These are phyloP conservation scores for Aphelinus certus DNA, from an alignment of 1,140 invertebrate genomes.

Conservation along the genomic window DNA sequence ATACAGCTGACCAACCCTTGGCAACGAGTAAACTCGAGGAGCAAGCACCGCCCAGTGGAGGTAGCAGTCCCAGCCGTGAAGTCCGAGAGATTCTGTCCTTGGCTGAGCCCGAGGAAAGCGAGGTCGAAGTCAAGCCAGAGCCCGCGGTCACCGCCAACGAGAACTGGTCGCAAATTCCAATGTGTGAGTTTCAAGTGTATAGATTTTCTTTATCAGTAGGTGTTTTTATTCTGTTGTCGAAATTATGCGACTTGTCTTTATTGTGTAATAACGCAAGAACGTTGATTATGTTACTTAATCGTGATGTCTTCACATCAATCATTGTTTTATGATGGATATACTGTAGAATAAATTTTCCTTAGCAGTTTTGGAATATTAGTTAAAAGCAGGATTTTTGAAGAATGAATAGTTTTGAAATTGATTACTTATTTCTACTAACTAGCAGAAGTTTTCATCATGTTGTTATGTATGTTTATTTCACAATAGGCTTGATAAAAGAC, in stretches of 20 bases:
- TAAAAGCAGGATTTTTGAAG: too few relatives aligned
- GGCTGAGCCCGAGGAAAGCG: constrained; percentile 63
- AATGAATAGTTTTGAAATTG: background rate
- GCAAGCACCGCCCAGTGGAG: constrained; percentile 70
- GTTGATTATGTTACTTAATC: too few relatives aligned
- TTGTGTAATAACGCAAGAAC: too few relatives aligned
- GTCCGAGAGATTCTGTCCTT: constrained; percentile 81
- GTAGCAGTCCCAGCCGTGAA: constrained; percentile 86
- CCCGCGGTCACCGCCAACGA: constrained; percentile 45
- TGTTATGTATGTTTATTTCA: constrained; percentile 3
- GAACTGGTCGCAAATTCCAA: constrained; percentile 65
- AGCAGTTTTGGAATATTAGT: too few relatives aligned
- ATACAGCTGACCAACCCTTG: constrained; percentile 51
- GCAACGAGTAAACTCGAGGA: constrained; percentile 57
- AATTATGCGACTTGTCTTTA: too few relatives aligned
- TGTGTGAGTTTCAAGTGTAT: constrained; percentile 42
- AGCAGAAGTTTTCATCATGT: background rate
- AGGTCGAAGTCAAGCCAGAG: constrained; percentile 48
- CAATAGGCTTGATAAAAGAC: constrained; percentile 54
- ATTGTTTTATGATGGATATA: too few relatives aligned
- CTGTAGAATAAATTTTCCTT: too few relatives aligned
- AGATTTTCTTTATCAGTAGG: too few relatives aligned
- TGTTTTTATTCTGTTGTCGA: too few relatives aligned
- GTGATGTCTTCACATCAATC: too few relatives aligned
- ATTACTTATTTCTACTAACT: background rate